Percentiles rank a stretch among this genome's conserved stretches.
Evolutionary conservation across 2,888 invertebrate species (phyloP).

Genomic region (Ptychoptera albimana): DNA sequence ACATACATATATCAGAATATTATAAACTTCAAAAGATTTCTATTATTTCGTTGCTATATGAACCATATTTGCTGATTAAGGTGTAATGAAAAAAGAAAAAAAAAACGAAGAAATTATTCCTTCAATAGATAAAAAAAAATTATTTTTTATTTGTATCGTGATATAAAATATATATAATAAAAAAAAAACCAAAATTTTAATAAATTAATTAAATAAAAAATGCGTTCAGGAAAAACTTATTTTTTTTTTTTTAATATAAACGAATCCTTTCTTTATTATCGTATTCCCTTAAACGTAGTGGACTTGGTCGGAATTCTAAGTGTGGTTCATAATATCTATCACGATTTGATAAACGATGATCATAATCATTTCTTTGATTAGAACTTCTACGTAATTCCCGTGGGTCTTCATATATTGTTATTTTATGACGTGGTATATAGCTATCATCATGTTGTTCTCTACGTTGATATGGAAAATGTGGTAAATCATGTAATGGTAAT

Average conservation of each 20-base stretch:
- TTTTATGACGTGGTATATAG: constrained; percentile 7
- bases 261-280: constrained; percentile 5
- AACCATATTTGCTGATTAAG: too few species aligned
- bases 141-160: too few species aligned
- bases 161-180: too few species aligned
- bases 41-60: too few species aligned
- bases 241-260: not conserved
- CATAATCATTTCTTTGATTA: constrained; percentile 5
- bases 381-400: constrained; percentile 2
- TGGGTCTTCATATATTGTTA: constrained; percentile 9
- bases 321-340: constrained; percentile 2
- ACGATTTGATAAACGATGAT: not conserved
- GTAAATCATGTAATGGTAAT: not conserved
- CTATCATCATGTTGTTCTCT: constrained; percentile 2
- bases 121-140: too few species aligned
- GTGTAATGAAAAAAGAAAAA: too few species aligned
- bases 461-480: not conserved
- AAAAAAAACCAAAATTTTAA: too few species aligned
- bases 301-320: constrained; percentile 6
- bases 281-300: constrained; percentile 2
- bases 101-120: too few species aligned
- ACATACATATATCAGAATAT: too few species aligned
- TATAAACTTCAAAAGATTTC: too few species aligned
- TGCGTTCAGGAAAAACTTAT: too few species aligned
- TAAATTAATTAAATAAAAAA: too few species aligned